These are phyloP conservation scores for Scomberomorus guttatus DNA, from an alignment of 2,797 vertebrate genomes.

Conservation along the genomic window DNA sequence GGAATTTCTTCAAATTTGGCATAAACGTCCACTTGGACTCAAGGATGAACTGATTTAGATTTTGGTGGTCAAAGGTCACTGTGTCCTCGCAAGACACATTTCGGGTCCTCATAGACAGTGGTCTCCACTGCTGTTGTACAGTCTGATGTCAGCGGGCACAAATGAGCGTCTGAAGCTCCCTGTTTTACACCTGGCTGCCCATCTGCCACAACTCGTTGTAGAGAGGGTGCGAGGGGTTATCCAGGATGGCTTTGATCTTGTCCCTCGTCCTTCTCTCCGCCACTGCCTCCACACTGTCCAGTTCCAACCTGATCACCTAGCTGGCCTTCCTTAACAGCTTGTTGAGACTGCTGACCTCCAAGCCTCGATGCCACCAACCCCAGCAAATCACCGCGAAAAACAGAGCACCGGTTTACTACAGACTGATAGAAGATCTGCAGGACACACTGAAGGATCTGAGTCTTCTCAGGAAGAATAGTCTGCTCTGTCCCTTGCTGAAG, in stretches of 20 bases:
- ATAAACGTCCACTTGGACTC: too few relatives aligned
- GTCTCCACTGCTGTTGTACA: too few relatives aligned
- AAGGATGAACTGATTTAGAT: too few relatives aligned
- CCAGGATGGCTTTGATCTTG: neutral
- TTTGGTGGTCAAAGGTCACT: too few relatives aligned
- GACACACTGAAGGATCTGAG: neutral
- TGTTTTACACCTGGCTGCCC: neutral
- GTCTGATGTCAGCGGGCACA: too few relatives aligned
- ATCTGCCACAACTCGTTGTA: neutral
- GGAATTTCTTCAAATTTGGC: too few relatives aligned
- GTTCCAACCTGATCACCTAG: neutral
- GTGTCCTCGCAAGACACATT: too few relatives aligned
- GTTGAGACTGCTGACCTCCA: neutral
- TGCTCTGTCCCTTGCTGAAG: neutral
- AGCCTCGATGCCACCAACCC: too few relatives aligned
- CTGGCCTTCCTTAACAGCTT: neutral
- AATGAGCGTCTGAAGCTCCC: neutral
- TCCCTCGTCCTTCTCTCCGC: neutral
- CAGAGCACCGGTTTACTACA: neutral
- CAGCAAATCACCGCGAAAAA: too few relatives aligned
- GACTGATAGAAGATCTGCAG: neutral
- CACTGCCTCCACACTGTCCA: neutral
- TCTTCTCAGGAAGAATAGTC: neutral
- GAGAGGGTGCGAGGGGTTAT: neutral
- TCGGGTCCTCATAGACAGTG: too few relatives aligned